Percentiles rank a stretch among this genome's conserved stretches.
Evolutionary conservation across 2,113 vertebrate genomes (phyloP).

Genomic region (Ardeotis arabs): DNA sequence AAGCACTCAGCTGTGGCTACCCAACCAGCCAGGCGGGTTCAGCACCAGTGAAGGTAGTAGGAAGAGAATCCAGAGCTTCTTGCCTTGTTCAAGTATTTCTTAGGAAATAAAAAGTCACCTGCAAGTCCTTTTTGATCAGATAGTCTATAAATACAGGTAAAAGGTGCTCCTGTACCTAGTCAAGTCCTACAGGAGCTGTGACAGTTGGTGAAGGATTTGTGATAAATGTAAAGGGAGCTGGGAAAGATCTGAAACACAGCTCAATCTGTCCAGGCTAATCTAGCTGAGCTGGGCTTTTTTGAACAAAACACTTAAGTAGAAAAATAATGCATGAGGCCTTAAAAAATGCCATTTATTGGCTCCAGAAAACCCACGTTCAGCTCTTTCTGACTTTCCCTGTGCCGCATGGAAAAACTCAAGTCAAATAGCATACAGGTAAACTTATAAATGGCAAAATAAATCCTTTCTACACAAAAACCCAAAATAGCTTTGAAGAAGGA

Average conservation of each 20-base stretch:
- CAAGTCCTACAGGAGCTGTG: neutral
- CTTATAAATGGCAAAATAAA: conserved; percentile 11
- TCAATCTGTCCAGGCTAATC: neutral
- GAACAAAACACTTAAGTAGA: neutral
- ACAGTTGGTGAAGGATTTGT: neutral
- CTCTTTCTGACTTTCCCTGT: neutral
- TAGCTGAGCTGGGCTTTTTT: neutral
- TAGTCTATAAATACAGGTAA: neutral
- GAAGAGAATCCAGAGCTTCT: neutral
- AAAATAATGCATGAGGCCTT: neutral
- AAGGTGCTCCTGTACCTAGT: neutral
- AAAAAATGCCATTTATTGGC: neutral
- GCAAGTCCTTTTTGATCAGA: neutral
- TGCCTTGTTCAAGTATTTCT: conserved; percentile 15
- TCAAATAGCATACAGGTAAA: neutral
- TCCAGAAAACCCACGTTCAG: neutral
- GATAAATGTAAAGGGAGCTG: neutral
- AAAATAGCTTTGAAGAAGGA: conserved; percentile 14
- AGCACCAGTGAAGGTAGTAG: neutral
- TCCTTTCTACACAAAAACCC: neutral
- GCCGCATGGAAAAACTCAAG: neutral
- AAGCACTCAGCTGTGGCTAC: neutral
- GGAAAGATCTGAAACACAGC: neutral
- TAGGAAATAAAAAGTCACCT: neutral
- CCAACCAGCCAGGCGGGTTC: neutral